These are phyloP conservation scores for Colletes latitarsis DNA, from an alignment of 1,140 invertebrate species.

Conservation along the genomic window DNA sequence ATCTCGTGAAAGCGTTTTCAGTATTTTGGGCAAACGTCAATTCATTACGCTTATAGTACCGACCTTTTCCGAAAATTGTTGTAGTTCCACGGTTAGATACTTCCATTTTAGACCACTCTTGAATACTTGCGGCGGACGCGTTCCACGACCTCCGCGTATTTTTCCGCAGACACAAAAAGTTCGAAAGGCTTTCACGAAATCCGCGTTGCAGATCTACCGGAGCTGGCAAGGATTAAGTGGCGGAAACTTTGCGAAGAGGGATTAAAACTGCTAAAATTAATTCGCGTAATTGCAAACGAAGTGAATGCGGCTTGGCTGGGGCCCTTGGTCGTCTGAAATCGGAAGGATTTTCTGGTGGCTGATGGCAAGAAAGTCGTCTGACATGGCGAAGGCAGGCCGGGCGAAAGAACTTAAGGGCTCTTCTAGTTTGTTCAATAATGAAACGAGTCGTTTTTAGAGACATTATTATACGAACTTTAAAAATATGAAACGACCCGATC, in stretches of 20 bases:
- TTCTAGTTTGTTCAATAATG: too few relatives aligned
- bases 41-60: neutral
- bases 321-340: neutral
- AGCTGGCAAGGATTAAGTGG: constrained; percentile 58
- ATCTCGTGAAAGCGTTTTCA: too few relatives aligned
- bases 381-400: neutral
- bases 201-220: constrained; percentile 38
- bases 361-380: neutral
- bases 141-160: constrained; percentile 45
- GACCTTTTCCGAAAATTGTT: constrained; percentile 23
- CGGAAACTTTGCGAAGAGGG: constrained; percentile 64
- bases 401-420: too few relatives aligned
- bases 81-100: neutral
- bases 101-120: constrained; percentile 34
- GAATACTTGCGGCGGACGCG: constrained; percentile 41
- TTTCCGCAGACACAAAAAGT: constrained; percentile 64
- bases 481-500: too few relatives aligned
- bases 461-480: too few relatives aligned
- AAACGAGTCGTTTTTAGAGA: too few relatives aligned
- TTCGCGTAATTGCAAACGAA: constrained; percentile 73
- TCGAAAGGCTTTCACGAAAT: constrained; percentile 55
- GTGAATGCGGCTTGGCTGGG: constrained; percentile 47
- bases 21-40: too few relatives aligned
- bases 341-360: constrained; percentile 15
- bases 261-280: constrained; percentile 75